These are phyloP conservation scores for Acanthosoma haemorrhoidale DNA, from an alignment of 2,888 invertebrate genomes.

Conservation along the genomic window DNA sequence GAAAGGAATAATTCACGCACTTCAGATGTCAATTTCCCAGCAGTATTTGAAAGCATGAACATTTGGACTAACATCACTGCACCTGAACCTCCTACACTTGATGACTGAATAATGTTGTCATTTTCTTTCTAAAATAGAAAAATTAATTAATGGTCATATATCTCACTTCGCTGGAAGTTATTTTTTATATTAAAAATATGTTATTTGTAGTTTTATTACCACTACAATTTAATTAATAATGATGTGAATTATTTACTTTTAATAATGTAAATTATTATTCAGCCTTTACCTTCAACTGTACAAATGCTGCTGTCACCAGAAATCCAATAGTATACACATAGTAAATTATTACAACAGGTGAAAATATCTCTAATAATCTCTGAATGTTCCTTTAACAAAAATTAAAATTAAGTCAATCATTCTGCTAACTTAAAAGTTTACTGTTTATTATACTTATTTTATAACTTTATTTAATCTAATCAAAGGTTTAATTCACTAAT, in stretches of 20 bases:
- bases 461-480: too few species aligned
- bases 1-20: too few species aligned
- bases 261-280: not conserved
- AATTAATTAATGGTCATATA: too few species aligned
- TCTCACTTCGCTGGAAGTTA: too few species aligned
- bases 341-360: not conserved
- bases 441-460: too few species aligned
- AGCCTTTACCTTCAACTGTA: not conserved
- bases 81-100: not conserved
- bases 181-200: too few species aligned
- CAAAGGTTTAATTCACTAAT: too few species aligned
- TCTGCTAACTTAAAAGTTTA: too few species aligned
- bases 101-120: not conserved
- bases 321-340: not conserved
- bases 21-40: not conserved
- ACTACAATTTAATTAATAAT: too few species aligned
- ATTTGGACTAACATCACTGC: not conserved
- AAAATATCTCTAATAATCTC: not conserved
- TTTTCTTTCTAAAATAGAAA: not conserved
- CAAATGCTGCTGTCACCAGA: not conserved
- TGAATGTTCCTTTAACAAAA: not conserved
- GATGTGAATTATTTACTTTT: not conserved
- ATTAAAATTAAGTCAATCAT: not conserved
- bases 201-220: too few species aligned
- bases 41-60: not conserved